Evolutionary conservation across 2,113 vertebrate genomes (phyloP), one percentile per base, ranked within the genome.

Genomic region (Corvus cornix): DNA sequence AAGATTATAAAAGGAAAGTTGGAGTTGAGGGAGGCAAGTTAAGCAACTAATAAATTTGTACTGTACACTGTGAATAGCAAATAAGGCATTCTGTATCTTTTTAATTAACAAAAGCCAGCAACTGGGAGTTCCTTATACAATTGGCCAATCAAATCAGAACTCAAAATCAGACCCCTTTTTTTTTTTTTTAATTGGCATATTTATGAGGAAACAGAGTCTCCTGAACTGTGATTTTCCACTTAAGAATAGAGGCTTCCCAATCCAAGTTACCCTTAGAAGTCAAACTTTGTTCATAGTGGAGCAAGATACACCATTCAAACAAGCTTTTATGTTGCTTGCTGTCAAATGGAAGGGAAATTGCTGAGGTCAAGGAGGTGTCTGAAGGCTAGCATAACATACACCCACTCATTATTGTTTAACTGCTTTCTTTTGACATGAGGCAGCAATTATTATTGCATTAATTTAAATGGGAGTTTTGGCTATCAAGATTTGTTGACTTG

Each of bases 321-420:
- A 85, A 95, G 91, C 91, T 98, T 98, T 97, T 97, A 98, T 97
- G 97, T 98, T 98, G 96, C 98, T 98, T 98, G 89, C 97, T 98
- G 97, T 98, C 93, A 98, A 98, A 97, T 96, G 94, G 97, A 98
- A 97, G 97, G 98, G 86, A 98, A 98, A 96, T 97, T 98, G 95
- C 96, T 98, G 97, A 98, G 97, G 97, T 98, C 98, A 98, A 97
- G 97, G 97, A 97, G 96, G 97, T 98, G 95, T 97, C 93, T 96
- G 96, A 98, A 97, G 97, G 95, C 96, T 96, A 97, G 95, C 97
- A 95, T 97, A 97, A 97, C 97, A 97, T 96, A 97, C 90, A 77
- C 80, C 82, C 95, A 96, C 95, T 98, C 98, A 98, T 98, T 98
- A 98, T 96, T 97, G 96, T 98, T 97, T 98, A 98, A 98, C 98